Evolutionary conservation across 2,797 vertebrate genomes (phyloP).

Genomic region (Coilia nasus): DNA sequence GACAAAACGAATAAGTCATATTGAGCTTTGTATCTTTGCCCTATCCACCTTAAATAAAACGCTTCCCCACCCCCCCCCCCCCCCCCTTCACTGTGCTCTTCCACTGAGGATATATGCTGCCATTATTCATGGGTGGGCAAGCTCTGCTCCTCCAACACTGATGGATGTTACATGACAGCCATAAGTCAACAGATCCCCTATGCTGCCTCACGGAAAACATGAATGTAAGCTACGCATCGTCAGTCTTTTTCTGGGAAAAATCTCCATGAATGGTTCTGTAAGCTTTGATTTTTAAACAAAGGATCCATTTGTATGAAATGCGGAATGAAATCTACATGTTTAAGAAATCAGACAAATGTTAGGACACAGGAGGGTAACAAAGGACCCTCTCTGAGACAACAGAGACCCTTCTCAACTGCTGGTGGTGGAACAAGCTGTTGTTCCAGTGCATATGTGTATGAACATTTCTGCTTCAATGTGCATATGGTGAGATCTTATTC

Average conservation of each 20-base stretch:
- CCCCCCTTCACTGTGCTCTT: conserved; percentile 13
- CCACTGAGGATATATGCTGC: conserved; percentile 36
- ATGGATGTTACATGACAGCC: conserved; percentile 41
- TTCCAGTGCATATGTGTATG: not conserved
- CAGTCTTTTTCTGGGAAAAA: not conserved
- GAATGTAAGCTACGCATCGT: not conserved
- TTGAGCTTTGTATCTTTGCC: conserved; percentile 1
- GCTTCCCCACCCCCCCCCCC: conserved; percentile 11
- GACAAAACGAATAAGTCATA: conserved; percentile 39
- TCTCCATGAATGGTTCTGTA: not conserved
- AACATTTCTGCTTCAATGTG: not conserved
- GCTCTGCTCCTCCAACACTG: conserved; percentile 39
- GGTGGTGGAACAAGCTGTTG: not conserved
- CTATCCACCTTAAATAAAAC: conserved; percentile 24
- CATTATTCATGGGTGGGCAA: conserved; percentile 43
- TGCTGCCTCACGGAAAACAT: not conserved
- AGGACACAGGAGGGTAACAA: not conserved
- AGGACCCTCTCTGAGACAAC: not conserved
- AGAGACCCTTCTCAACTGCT: not conserved
- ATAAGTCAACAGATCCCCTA: conserved; percentile 34
- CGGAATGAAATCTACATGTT: not conserved
- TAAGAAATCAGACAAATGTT: not conserved
- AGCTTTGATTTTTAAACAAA: not conserved
- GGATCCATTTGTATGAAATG: not conserved
- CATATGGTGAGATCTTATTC: not conserved